Evolutionary conservation across 2,113 vertebrate species (phyloP), one percentile per base, ranked within the genome.

Genomic region (Hassar affinis): DNA sequence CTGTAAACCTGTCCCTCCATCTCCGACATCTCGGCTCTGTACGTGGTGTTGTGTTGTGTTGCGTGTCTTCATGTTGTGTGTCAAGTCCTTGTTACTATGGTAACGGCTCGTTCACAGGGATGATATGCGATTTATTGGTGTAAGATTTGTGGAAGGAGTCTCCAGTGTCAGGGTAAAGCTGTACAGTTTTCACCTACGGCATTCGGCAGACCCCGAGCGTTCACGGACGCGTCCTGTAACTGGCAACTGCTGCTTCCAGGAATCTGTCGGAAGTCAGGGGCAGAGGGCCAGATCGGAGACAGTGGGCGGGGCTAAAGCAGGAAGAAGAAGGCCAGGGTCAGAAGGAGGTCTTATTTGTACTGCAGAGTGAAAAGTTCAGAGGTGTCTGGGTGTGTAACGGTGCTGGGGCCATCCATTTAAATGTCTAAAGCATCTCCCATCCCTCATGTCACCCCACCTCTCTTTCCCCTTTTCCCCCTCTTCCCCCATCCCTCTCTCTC

Each of bases 271-370:
- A 77, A 59, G 52, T 81, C 72, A 52, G 79, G 12, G 18, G 38
- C 38, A 38, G 49, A 59, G 20, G 62, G 45, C 18, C 5, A 15
- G 57, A 38, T 82, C 83, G 74, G 45, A 84, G n/a, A 3, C 17
- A 54, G 54, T 27, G 47, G 71, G 71, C 0, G n/a, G n/a, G 14
- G 22, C 30, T 78, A 85, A 79, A 20, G 30, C 25, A 30, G 66
- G 52, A 71, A 11, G 22, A 74, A 74, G 38, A 59, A 45, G 68
- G 0, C 11, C 12, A 3, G 79, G 79, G 81, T 64, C 86, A 76
- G 88, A 88, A 85, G 61, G 88, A 52, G 90, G 88, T 90, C 85
- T 88, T 91, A 92, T 93, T 92, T 91, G 91, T 90, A 83, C 15
- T 69, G 17, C 30, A 69, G 69, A 85, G 86, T 87, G 80, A 87